Base-by-base conservation (phyloP, 2,888 invertebrate genomes). In the Orthonevra nobilis region DNA sequence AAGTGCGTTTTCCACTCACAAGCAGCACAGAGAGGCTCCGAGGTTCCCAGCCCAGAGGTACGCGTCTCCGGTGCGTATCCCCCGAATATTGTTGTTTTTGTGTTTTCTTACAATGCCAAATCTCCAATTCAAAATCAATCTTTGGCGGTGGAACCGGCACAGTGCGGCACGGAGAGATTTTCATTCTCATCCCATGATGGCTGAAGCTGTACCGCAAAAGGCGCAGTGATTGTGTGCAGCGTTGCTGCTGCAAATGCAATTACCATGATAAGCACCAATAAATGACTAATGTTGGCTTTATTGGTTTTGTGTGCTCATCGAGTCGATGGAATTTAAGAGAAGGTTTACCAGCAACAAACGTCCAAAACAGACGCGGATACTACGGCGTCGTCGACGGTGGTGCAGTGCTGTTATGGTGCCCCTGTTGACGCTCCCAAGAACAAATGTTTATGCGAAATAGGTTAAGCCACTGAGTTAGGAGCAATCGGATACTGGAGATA, bases 1-100 rank as follows among this genome's bases (percentile, higher is more conserved):
- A 81, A 81, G 74, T 81, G 81, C 81, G 81, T 81, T 81, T 75
- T 79, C 79, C 52, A 81, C 81, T 81, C 68, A 81, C n/a, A 74
- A 52, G 48, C 50, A 40, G 34, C 46, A 66, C n/a, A 26, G 44
- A 48, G 10, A 54, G 28, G 30, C 50, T 30, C 28, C 19, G 42
- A 23, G 34, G 23, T 34, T 63, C 46, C 19, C 26, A 42, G 60
- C 60, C 56, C n/a, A 36, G 50, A 58, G 73, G 68, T 63, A 61
- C 68, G n/a, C n/a, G n/a, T n/a, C n/a, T n/a, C 75, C 74, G 54
- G 63, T 75, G 69, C 75, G 69, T 77, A 63, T 63, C 64, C 44
- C 63, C 64, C 77, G 77, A 64, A 77, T 70, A 72, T 77, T 63
- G n/a, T n/a, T n/a, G n/a, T n/a, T n/a, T n/a, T n/a, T n/a, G n/a